phyloP scores from a whole-genome alignment of 2,888 invertebrate species.

The Cabera pusaria region DNA sequence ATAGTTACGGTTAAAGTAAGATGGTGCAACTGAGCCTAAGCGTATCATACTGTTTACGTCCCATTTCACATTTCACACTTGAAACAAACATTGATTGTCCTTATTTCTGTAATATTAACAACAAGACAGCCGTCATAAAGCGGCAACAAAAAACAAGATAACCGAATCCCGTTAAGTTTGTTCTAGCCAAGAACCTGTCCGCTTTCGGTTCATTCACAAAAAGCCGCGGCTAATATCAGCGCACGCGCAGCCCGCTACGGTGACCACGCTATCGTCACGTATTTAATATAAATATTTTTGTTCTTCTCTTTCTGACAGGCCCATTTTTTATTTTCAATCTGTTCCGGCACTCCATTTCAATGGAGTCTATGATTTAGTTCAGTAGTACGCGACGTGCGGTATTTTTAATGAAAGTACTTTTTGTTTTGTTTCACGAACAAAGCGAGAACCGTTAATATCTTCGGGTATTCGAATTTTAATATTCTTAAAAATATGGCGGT shows the following conservation, averaged over 20 bases:
- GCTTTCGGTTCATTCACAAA: constrained; percentile 71
- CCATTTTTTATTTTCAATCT: constrained; percentile 43
- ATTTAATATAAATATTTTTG: constrained; percentile 50
- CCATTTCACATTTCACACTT: constrained; percentile 10
- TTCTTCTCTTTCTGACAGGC: constrained; percentile 38
- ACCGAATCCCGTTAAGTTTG: constrained; percentile 70
- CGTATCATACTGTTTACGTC: constrained; percentile 7
- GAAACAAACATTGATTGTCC: constrained; percentile 14
- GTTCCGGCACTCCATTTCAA: constrained; percentile 33
- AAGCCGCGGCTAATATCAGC: constrained; percentile 60
- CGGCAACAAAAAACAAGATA: constrained; percentile 26
- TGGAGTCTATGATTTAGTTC: constrained; percentile 34
- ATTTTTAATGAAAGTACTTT: constrained; percentile 33
- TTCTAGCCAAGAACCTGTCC: constrained; percentile 67
- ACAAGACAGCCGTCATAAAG: constrained; percentile 20
- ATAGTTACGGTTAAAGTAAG: no score
- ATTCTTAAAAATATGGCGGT: constrained; percentile 10
- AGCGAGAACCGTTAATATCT: constrained; percentile 24
- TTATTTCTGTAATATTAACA: constrained; percentile 24
- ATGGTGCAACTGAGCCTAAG: no score
- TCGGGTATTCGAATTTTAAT: constrained; percentile 16
- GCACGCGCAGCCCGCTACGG: constrained; percentile 59
- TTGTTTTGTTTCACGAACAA: constrained; percentile 25
- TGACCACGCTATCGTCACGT: constrained; percentile 59
- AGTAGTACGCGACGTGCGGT: constrained; percentile 33